Evolutionary conservation across 2,888 invertebrate species (phyloP), one percentile per base, ranked within the genome.

Genomic region (Monopis laevigella): DNA sequence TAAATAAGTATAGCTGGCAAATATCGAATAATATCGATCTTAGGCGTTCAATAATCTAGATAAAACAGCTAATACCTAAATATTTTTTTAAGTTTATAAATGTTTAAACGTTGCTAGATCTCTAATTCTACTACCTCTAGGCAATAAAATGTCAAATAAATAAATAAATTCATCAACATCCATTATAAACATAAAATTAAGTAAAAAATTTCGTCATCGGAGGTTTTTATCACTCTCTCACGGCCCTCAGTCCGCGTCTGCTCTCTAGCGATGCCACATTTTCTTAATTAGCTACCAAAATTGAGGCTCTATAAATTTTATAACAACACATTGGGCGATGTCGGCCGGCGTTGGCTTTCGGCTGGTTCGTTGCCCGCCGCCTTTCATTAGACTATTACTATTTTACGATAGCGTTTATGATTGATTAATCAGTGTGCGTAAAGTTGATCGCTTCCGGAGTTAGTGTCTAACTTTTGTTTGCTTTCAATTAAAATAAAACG

Each of bases 201-300:
- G n/a, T 36, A 21, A 36, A 21, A 36, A n/a, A 36, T 21, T 36
- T 36, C 36, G 36, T 36, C 36, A 36, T 43, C 26, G 40, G 14
- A 32, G 32, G 12, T 21, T 66, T 71, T 70, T 65, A 73, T 66
- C 66, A 61, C 67, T 68, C 65, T 74, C 75, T 71, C 73, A 74
- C 73, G 72, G 63, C 68, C 16, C 36, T 19, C 36, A 2, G 18
- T 3, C 21, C 61, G 53, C 59, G 63, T 52, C n/a, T n/a, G n/a
- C n/a, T 62, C 63, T 59, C 62, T 64, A 68, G 68, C 64, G 65
- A 62, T 59, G 60, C 66, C 65, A 64, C 64, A 62, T 58, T 64
- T 70, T 69, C 69, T 75, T 73, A 75, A 75, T 74, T 72, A 71
- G 71, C 65, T 66, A 62, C 66, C 60, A 71, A 75, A 74, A 72